Percentiles rank a stretch among this genome's conserved stretches.
These are phyloP conservation scores for Cricetomys ansorgei DNA, from an alignment of 2,113 vertebrate species.

Conservation along the genomic window DNA sequence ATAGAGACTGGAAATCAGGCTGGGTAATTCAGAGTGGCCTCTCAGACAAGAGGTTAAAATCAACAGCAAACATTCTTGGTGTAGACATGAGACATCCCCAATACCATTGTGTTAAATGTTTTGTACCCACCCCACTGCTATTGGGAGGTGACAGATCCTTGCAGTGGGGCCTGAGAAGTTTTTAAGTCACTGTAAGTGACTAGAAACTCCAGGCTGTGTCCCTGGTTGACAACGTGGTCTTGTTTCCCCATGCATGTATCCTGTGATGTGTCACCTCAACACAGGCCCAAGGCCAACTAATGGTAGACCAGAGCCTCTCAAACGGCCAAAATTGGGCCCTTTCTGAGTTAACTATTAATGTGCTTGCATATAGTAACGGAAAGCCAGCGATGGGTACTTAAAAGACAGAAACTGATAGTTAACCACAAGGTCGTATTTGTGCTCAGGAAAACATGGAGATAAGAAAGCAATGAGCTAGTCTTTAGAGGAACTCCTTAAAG, in stretches of 20 bases:
- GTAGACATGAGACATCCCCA: neutral
- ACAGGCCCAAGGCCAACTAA: neutral
- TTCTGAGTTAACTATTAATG: neutral
- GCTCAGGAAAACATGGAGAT: neutral
- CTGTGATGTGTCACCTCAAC: neutral
- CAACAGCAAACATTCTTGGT: rapidly evolving
- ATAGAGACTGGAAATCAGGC: neutral
- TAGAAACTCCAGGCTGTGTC: rapidly evolving
- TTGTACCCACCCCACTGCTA: neutral
- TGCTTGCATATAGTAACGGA: neutral
- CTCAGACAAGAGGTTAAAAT: neutral
- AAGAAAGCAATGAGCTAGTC: neutral
- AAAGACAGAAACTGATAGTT: too few species aligned
- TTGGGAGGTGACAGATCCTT: rapidly evolving
- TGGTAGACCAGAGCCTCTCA: neutral
- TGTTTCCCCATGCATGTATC: neutral
- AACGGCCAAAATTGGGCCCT: too few species aligned
- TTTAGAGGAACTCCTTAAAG: neutral
- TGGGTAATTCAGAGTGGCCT: neutral
- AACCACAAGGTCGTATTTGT: rapidly evolving
- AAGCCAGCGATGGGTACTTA: neutral
- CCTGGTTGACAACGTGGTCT: neutral
- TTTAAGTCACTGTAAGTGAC: neutral
- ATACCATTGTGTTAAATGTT: neutral
- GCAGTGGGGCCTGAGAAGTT: too few species aligned